phyloP scores from a whole-genome alignment of 2,797 vertebrate species.

The Microctenopoma stevenorrisi region DNA sequence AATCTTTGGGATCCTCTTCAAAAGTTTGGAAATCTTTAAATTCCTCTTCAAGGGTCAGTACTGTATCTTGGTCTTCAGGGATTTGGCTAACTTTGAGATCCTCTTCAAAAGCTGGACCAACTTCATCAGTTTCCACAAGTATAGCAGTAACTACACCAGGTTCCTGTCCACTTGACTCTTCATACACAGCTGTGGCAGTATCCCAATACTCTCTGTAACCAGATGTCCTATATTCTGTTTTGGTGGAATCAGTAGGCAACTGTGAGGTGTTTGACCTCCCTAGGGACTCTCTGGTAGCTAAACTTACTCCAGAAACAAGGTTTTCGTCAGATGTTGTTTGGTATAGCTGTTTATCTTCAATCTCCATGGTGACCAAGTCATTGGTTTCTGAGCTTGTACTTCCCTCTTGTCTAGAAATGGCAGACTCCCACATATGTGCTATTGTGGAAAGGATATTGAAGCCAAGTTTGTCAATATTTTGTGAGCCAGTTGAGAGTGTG shows the following conservation, averaged over 20 bases:
- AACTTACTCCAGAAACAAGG: constrained; percentile 32
- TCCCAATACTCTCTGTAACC: constrained; percentile 50
- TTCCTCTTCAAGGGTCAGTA: neutral
- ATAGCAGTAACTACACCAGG: constrained; percentile 26
- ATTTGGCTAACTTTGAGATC: neutral
- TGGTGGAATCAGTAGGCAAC: constrained; percentile 26
- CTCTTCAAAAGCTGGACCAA: constrained; percentile 6
- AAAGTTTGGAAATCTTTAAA: too few relatives aligned
- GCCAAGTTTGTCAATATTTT: constrained; percentile 23
- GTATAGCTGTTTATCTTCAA: constrained; percentile 47
- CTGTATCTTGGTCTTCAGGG: neutral
- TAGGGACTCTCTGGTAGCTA: constrained; percentile 44
- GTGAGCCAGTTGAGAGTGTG: constrained; percentile 23
- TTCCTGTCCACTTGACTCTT: constrained; percentile 73
- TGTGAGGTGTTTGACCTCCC: constrained; percentile 40
- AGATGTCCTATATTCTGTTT: constrained; percentile 35
- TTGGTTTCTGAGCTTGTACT: constrained; percentile 68
- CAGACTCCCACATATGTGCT: constrained; percentile 50
- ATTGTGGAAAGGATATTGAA: constrained; percentile 43
- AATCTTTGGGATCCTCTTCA: too few relatives aligned
- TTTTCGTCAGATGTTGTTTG: constrained; percentile 30
- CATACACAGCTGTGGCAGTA: constrained; percentile 38
- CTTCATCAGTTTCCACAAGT: constrained; percentile 19
- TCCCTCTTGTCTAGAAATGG: constrained; percentile 64
- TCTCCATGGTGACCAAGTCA: constrained; percentile 48